These are phyloP conservation scores for Cyanistes caeruleus DNA, from an alignment of 2,113 vertebrate genomes.

Conservation along the genomic window DNA sequence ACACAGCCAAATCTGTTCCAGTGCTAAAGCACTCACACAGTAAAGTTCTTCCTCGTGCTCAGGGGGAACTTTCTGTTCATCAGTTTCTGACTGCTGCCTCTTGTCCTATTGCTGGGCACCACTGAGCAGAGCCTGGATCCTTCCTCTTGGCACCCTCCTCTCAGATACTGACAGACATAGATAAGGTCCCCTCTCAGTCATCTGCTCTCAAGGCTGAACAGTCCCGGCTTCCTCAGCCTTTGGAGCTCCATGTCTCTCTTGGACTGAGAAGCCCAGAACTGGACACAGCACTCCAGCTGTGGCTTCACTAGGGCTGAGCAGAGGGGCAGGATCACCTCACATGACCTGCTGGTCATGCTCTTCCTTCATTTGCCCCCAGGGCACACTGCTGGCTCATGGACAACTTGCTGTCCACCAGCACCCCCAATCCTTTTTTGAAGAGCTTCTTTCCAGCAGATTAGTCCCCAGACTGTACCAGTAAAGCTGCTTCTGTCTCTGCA, in stretches of 20 bases:
- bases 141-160: neutral
- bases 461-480: neutral
- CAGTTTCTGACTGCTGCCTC: neutral
- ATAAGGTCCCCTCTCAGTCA: neutral
- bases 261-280: neutral
- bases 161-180: neutral
- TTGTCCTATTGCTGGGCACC: neutral
- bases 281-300: neutral
- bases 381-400: neutral
- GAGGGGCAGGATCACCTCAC: neutral
- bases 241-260: neutral
- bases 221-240: neutral
- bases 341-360: neutral
- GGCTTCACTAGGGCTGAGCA: neutral
- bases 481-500: neutral
- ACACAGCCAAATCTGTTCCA: neutral
- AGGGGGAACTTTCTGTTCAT: neutral
- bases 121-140: neutral
- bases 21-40: accelerated
- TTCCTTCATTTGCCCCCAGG: accelerated
- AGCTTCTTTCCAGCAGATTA: neutral
- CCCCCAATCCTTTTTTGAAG: neutral
- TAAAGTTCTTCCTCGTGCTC: neutral
- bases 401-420: neutral
- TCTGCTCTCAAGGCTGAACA: neutral